Percentiles rank a stretch among this genome's conserved stretches.
Conservation (phyloP, 2,888 invertebrate genomes). For the Mythimna impura region DNA sequence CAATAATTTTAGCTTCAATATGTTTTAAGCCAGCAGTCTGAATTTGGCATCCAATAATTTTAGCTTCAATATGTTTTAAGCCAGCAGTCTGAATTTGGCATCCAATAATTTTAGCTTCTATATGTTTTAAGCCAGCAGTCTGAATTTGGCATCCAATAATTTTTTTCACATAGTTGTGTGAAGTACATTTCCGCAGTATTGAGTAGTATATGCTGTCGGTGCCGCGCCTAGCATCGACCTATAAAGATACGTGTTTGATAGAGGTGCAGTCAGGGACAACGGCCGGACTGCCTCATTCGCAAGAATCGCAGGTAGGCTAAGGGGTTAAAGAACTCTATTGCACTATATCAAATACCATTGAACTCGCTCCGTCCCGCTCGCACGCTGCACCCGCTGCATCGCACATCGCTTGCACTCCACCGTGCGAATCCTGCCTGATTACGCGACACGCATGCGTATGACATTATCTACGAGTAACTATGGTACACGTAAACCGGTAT, state of each 20-base stretch:
- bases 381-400: constrained; percentile 84
- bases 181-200: constrained; percentile 14
- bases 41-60: too few relatives aligned
- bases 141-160: constrained; percentile 6
- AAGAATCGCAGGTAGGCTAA: constrained; percentile 90
- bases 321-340: constrained; percentile 90
- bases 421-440: constrained; percentile 89
- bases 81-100: too few relatives aligned
- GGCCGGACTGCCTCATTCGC: constrained; percentile 90
- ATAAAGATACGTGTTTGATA: constrained; percentile 88
- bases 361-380: constrained; percentile 85
- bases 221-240: constrained; percentile 84
- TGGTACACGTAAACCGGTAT: constrained; percentile 77
- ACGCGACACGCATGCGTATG: constrained; percentile 88
- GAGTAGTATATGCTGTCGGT: constrained; percentile 75
- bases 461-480: constrained; percentile 83
- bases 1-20: constrained; percentile 8
- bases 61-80: too few relatives aligned
- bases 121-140: neutral
- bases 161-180: neutral
- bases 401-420: constrained; percentile 83
- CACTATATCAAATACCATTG: constrained; percentile 91
- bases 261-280: constrained; percentile 89
- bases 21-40: too few relatives aligned
- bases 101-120: neutral